Conservation (phyloP, 2,888 invertebrate genomes). For the Aromia moschata region DNA sequence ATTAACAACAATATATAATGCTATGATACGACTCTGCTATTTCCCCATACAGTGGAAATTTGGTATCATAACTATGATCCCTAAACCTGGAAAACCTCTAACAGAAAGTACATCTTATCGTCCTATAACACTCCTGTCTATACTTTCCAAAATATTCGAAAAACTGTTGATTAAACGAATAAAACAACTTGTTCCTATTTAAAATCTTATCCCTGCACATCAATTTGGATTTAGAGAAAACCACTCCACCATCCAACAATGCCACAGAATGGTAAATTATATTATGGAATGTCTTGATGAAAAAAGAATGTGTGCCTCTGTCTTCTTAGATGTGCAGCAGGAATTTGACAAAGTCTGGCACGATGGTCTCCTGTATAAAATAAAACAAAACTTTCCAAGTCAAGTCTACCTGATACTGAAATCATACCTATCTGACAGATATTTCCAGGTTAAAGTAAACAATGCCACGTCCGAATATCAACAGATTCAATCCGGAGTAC, state of each 20-base stretch:
- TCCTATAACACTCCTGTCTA: not conserved
- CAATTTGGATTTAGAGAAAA: too few species aligned
- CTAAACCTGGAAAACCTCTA: too few species aligned
- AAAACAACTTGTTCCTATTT: not conserved
- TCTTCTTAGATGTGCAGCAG: slow-evolving; percentile 6
- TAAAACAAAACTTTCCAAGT: slow-evolving; percentile 2
- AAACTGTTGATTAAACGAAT: not conserved
- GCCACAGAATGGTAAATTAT: not conserved
- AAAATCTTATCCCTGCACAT: not conserved
- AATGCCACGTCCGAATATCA: too few species aligned
- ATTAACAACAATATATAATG: not conserved
- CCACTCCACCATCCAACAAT: not conserved
- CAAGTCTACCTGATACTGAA: slow-evolving; percentile 4
- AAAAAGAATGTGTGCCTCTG: not conserved
- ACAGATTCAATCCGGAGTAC: slow-evolving; percentile 1
- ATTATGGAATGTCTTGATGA: not conserved
- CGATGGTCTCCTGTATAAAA: too few species aligned
- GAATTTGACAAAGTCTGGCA: too few species aligned
- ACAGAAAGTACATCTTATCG: not conserved
- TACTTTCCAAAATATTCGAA: not conserved
- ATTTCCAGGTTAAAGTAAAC: not conserved
- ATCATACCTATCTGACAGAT: not conserved
- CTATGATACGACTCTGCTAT: too few species aligned
- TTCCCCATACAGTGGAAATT: too few species aligned
- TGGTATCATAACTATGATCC: too few species aligned